Evolutionary conservation across 2,113 vertebrate genomes (phyloP).

Genomic region (Archilochus colubris): DNA sequence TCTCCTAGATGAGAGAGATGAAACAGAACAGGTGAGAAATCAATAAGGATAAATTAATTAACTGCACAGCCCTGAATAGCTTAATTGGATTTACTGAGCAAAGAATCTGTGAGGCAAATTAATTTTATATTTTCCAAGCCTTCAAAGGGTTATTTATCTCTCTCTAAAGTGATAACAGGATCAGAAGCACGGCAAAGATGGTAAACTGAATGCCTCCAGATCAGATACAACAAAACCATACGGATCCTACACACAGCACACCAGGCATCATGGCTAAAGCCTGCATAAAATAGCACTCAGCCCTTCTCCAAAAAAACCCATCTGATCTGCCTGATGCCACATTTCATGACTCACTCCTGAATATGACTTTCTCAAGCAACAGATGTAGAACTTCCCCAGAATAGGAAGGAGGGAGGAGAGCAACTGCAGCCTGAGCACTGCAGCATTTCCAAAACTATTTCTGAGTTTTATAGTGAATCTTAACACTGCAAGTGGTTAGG

Average conservation of each 20-base stretch:
- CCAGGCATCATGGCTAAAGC: background rate
- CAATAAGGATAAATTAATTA: background rate
- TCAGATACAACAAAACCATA: background rate
- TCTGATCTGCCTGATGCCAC: background rate
- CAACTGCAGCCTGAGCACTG: background rate
- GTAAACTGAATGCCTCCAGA: background rate
- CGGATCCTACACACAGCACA: fast-evolving
- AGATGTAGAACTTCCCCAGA: background rate
- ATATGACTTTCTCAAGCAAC: background rate
- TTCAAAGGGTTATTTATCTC: background rate
- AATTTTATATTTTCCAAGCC: background rate
- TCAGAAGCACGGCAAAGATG: background rate
- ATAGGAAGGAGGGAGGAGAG: background rate
- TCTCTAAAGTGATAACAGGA: background rate
- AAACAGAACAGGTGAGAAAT: background rate
- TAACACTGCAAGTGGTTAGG: background rate
- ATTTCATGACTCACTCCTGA: background rate
- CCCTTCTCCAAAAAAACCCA: background rate
- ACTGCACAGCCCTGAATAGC: background rate
- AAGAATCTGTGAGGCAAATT: background rate
- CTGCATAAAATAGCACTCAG: background rate
- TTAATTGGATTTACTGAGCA: background rate
- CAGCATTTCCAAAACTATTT: background rate
- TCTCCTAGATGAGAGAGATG: background rate
- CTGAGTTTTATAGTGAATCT: background rate